Conservation (phyloP, 2,797 vertebrate species). For the Oceanodroma leucorhoa region DNA sequence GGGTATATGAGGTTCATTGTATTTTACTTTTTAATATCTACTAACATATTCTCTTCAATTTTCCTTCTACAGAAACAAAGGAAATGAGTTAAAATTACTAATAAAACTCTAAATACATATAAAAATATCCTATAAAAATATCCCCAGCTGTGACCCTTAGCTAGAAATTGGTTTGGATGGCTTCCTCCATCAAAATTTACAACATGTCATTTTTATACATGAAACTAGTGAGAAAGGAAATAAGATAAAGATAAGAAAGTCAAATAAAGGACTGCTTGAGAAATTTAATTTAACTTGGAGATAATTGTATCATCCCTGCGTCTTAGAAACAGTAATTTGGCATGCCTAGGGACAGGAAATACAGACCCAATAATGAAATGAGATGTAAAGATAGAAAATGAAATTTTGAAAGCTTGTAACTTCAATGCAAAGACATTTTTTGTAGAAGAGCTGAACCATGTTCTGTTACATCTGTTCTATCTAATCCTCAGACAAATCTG, state of each 20-base stretch:
- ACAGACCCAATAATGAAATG: background rate
- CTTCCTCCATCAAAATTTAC: background rate
- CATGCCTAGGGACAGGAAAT: background rate
- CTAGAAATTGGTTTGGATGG: background rate
- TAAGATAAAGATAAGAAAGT: slow-evolving; percentile 33
- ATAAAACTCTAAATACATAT: slow-evolving; percentile 17
- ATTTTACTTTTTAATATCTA: slow-evolving; percentile 41
- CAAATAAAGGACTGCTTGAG: slow-evolving; percentile 18
- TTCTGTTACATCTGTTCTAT: background rate
- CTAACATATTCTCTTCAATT: background rate
- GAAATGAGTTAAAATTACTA: slow-evolving; percentile 23
- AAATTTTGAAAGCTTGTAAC: background rate
- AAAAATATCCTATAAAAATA: background rate
- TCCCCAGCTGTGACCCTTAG: background rate
- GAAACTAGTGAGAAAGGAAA: background rate
- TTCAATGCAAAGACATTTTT: background rate
- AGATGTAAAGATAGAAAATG: background rate
- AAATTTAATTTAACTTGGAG: slow-evolving; percentile 35
- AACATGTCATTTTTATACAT: background rate
- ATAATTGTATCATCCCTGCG: slow-evolving; percentile 8
- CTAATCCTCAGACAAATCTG: background rate
- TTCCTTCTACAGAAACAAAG: slow-evolving; percentile 8
- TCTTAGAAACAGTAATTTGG: slow-evolving; percentile 2
- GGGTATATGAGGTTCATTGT: background rate
- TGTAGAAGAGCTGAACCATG: background rate